Base-by-base conservation (phyloP, 92 coral and sea anemone genomes). In the Nematostella vectensis region DNA sequence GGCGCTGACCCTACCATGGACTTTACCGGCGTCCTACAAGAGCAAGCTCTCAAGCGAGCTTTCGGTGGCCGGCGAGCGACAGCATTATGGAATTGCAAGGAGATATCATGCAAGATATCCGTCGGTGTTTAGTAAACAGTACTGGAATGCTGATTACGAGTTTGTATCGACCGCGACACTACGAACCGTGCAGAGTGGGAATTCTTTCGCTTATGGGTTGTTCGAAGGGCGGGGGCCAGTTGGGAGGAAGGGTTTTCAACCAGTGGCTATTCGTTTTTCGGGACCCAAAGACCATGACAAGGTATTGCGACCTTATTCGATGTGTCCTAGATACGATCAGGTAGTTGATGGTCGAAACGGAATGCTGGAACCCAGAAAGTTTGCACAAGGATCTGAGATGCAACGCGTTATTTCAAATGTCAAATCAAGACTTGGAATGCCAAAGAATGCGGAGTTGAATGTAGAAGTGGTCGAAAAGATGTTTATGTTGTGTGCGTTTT, bases 101-200 rank as follows among this genome's bases (percentile, higher is more conserved):
- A 72, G 96, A 20, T 76, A 59, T 27, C 74, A 69, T 0, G 59
- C 69, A 27, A 75, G 61, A 30, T 89, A 76, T 39, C 72, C 77
- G 6, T 68, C 61, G 25, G 31, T 89, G 18, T 68, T 89, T 47
- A 59, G 40, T 0, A 53, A 69, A 24, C 31, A 48, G 36, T 89
- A 89, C 49, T 89, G 94, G 72, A 89, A 85, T 50, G 58, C 47
- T 2, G 68, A 72, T 45, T 89, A 80, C 65, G 61, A 55, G 33
- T 89, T 89, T 33, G 65, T 80, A 40, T 33, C 89, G 19, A 72
- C 81, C 15, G 94, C 50, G 38, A 84, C 75, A 43, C 52, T 55
- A 48, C 85, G 96, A 29, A 84, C 86, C 1, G 85, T 80, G 0
- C 81, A 86, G 62, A 89, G 96, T 25, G 96, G 95, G 20, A 75